These are phyloP conservation scores for Alcedo quadribrachys DNA, from an alignment of 2,797 vertebrate genomes.

Conservation along the genomic window DNA sequence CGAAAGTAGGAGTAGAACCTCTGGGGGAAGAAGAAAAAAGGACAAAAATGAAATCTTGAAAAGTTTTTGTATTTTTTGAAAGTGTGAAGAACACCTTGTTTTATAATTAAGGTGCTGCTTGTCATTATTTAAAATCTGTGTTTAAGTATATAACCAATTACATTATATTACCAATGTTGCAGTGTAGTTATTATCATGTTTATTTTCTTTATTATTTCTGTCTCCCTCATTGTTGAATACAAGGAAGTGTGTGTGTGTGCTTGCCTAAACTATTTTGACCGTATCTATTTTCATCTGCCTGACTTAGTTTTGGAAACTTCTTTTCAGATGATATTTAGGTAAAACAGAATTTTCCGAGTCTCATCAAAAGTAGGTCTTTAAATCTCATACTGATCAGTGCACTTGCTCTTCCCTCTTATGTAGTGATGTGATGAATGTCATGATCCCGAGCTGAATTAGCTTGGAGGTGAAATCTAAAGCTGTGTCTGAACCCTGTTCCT, in stretches of 20 bases:
- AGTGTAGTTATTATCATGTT: not conserved
- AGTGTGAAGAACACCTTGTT: not conserved
- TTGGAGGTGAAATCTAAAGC: not conserved
- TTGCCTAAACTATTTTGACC: not conserved
- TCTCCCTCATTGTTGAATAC: not conserved
- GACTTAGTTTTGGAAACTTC: not conserved
- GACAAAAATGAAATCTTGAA: not conserved
- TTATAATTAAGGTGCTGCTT: not conserved
- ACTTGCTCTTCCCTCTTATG: not conserved
- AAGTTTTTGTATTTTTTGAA: not conserved
- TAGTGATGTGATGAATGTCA: not conserved
- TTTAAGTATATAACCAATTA: not conserved
- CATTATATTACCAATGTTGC: not conserved
- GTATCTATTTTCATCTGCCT: not conserved
- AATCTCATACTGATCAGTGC: not conserved
- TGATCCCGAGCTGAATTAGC: not conserved
- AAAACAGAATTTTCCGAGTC: not conserved
- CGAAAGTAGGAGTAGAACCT: not conserved
- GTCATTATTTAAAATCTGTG: not conserved
- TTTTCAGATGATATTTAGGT: not conserved
- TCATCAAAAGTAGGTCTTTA: not conserved
- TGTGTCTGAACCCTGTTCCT: not conserved
- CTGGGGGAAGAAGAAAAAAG: not conserved
- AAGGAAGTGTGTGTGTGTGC: not conserved
- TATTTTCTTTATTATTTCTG: not conserved